These are phyloP conservation scores for Zonitis immaculata DNA, from an alignment of 2,888 invertebrate species.

Conservation along the genomic window DNA sequence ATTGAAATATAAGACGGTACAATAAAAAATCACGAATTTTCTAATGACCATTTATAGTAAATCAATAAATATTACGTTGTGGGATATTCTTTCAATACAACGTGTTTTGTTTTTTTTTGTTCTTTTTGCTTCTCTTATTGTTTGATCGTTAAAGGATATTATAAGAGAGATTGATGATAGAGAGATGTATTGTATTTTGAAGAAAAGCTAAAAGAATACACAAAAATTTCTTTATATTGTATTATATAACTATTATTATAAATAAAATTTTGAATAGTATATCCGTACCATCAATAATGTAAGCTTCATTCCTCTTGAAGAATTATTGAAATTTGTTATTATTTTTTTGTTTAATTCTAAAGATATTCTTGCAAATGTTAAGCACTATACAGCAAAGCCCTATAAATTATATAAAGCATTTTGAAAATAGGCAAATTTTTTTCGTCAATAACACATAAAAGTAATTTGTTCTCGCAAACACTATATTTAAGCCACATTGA, in stretches of 20 bases:
- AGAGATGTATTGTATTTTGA: not conserved
- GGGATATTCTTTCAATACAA: not conserved
- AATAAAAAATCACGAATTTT: not conserved
- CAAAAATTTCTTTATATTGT: too few relatives aligned
- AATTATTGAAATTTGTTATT: conserved; percentile 6
- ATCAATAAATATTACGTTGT: not conserved
- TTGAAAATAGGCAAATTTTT: not conserved
- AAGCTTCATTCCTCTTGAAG: conserved; percentile 32
- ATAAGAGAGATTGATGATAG: conserved; percentile 2
- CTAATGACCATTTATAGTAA: not conserved
- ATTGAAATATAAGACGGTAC: too few relatives aligned
- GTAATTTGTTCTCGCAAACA: not conserved
- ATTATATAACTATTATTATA: conserved; percentile 9
- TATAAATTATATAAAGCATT: not conserved
- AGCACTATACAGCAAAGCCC: not conserved
- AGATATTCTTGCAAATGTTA: not conserved
- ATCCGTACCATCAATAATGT: conserved; percentile 29
- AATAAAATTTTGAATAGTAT: conserved; percentile 11
- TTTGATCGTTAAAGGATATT: not conserved
- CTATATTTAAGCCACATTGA: not conserved
- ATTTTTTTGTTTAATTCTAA: not conserved
- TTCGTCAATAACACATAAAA: too few relatives aligned
- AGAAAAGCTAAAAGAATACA: not conserved
- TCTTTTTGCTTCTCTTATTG: too few relatives aligned
- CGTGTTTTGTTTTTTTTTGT: not conserved